Conservation (phyloP, 2,888 invertebrate genomes). For the Taphrorychus bicolor region DNA sequence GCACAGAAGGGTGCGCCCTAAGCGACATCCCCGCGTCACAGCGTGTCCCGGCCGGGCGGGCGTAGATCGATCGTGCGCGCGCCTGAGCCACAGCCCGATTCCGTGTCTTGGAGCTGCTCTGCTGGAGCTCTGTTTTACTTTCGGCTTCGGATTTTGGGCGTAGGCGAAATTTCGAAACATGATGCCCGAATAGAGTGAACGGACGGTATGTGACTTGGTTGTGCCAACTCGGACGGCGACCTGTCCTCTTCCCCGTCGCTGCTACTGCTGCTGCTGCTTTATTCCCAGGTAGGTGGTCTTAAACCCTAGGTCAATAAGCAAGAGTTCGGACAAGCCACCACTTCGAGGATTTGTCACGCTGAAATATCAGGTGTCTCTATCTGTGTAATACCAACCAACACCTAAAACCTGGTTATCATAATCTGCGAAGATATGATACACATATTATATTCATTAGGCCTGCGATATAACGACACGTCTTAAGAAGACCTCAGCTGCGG, state of each 20-base stretch:
- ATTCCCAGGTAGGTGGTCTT: conserved; percentile 18
- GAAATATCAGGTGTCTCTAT: conserved; percentile 28
- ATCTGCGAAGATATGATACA: background rate
- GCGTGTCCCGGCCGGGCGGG: conserved; percentile 29
- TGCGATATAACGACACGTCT: background rate
- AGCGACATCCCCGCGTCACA: background rate
- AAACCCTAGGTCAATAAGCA: conserved; percentile 18
- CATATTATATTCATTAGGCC: background rate
- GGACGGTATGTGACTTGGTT: conserved; percentile 10
- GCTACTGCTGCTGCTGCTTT: conserved; percentile 9
- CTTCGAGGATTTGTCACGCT: background rate
- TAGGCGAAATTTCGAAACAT: conserved; percentile 10
- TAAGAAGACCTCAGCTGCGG: background rate
- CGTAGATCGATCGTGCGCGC: conserved; percentile 35
- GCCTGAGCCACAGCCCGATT: conserved; percentile 39
- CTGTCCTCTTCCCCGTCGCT: background rate
- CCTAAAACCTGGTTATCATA: no score
- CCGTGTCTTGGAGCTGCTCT: conserved; percentile 29
- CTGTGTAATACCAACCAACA: background rate
- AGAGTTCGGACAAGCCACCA: background rate
- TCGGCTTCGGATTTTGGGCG: conserved; percentile 32
- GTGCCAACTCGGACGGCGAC: background rate
- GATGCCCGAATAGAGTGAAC: conserved; percentile 16
- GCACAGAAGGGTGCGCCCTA: conserved; percentile 27
- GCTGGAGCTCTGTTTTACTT: conserved; percentile 26